Percentiles rank a stretch among this genome's conserved stretches.
Evolutionary conservation across 2,113 vertebrate species (phyloP).

Genomic region (Catharus bicknelli): DNA sequence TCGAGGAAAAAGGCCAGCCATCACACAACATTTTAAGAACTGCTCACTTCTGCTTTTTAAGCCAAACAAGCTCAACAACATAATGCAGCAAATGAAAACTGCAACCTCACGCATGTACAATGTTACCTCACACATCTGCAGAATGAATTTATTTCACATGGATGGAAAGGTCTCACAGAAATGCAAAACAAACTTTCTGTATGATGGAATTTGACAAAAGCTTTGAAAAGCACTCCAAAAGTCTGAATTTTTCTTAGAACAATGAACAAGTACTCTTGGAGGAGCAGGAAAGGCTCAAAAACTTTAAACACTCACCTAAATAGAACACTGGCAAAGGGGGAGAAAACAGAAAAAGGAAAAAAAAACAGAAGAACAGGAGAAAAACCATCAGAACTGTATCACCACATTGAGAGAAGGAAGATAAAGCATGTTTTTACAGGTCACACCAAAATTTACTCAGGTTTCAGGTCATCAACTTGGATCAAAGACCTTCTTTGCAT

Average conservation of each 20-base stretch:
- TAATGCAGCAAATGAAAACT: conserved; percentile 70
- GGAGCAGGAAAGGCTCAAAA: conserved; percentile 56
- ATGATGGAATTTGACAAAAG: conserved; percentile 54
- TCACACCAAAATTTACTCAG: conserved; percentile 25
- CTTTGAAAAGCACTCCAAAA: conserved; percentile 60
- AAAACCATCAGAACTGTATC: conserved; percentile 70
- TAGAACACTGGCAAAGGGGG: conserved; percentile 75
- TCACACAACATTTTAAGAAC: conserved; percentile 41
- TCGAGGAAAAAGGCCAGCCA: conserved; percentile 53
- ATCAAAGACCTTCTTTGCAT: neutral
- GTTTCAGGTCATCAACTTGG: conserved; percentile 5
- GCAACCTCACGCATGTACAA: conserved; percentile 24
- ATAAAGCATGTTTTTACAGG: conserved; percentile 5
- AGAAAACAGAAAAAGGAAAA: conserved; percentile 21
- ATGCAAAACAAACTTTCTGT: conserved; percentile 61
- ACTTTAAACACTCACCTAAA: conserved; percentile 78
- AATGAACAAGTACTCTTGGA: conserved; percentile 52
- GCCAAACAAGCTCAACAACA: conserved; percentile 71
- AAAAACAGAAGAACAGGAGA: conserved; percentile 61
- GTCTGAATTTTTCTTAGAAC: conserved; percentile 58
- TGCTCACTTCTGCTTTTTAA: conserved; percentile 64
- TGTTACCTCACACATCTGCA: conserved; percentile 34
- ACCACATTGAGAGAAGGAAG: conserved; percentile 17
- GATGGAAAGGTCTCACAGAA: conserved; percentile 67
- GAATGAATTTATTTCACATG: conserved; percentile 67